Conservation (phyloP, 1,140 invertebrate species). For the Aplysia californica region DNA sequence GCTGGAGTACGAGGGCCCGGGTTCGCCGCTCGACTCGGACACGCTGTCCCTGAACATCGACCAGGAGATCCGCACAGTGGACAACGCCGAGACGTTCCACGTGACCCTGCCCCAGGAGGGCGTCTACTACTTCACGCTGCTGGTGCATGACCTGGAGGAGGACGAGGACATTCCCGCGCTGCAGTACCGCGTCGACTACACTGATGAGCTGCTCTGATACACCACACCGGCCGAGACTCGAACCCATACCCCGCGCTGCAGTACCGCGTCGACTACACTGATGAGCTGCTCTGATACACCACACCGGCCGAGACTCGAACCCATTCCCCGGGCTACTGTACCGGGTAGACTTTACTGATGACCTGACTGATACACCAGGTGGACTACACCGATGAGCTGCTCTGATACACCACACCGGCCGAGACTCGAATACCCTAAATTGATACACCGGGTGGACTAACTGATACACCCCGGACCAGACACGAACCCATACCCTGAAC, state of each 20-base stretch:
- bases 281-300: constrained; percentile 50
- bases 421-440: no score
- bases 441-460: constrained; percentile 57
- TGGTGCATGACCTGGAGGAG: constrained; percentile 53
- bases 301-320: no score
- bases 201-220: constrained; percentile 51
- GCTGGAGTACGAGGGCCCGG: constrained; percentile 55
- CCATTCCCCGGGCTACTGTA: constrained; percentile 58
- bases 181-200: constrained; percentile 55
- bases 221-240: no score
- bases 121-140: constrained; percentile 55
- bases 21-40: constrained; percentile 44
- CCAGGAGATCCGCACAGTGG: constrained; percentile 54
- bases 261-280: constrained; percentile 52
- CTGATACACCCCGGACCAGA: no score
- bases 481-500: no score
- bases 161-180: constrained; percentile 53
- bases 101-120: constrained; percentile 56
- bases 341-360: no score
- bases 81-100: constrained; percentile 59
- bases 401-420: constrained; percentile 42
- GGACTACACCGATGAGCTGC: constrained; percentile 54
- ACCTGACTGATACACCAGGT: no score
- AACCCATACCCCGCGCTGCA: constrained; percentile 58
- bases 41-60: constrained; percentile 51